Evolutionary conservation across 2,113 vertebrate genomes (phyloP), one percentile per base, ranked within the genome.

Genomic region (Gasterosteus nipponicus): DNA sequence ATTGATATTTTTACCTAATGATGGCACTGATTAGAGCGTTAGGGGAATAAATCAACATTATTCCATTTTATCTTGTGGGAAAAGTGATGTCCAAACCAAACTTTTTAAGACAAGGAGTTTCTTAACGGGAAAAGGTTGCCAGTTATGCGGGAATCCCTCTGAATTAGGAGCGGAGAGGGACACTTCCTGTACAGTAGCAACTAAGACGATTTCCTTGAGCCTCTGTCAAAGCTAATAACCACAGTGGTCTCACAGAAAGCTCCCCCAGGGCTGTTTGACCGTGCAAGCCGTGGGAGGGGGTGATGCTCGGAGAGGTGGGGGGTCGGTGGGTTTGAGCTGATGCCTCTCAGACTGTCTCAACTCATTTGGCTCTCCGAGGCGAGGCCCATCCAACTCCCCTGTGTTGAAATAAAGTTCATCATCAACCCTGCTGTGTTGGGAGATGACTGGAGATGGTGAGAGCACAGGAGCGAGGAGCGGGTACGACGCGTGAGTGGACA

Each of bases 141-240:
- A 58, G 69, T 57, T 79, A 33, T 58, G 73, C 29, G 16, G 71
- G 57, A 74, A 84, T 78, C 58, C 77, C 66, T 61, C 44, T 78
- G 79, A 86, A 81, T 89, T 74, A 87, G 64, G 73, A 77, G 70
- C 54, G 68, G 33, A 69, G 51, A 68, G 63, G 73, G 69, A 85
- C 75, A 54, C 69, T 87, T 88, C 80, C 73, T 88, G 81, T 84
- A 82, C 79, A 81, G 53, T 65, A 65, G 67, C 77, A 85, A 87
- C 73, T 84, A 90, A 89, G 84, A 73, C 81, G 84, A 90, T 89
- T 87, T 89, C 88, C 47, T 6, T 86, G 82, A 89, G 78, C 72
- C 57, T 74, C 77, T 91, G 91, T 93, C 91, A 82, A 81, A 68
- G 70, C 71, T 87, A 90, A 91, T 92, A 91, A 91, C 84, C 69